Percentiles rank a stretch among this genome's conserved stretches.
These are phyloP conservation scores for Acrossocheilus wenchowensis DNA, from an alignment of 2,797 vertebrate species.

Conservation along the genomic window DNA sequence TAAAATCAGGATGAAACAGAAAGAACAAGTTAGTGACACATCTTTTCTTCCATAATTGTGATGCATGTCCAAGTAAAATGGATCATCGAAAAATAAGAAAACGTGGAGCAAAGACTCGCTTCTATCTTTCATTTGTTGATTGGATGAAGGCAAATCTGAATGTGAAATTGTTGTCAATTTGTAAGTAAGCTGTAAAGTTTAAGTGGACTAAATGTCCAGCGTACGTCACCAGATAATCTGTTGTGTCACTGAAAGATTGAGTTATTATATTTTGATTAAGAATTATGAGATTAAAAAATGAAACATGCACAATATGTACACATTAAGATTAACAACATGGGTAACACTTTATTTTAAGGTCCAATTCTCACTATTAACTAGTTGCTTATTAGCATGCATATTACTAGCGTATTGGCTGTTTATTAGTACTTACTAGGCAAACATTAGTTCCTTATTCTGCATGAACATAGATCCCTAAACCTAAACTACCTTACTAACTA, in stretches of 20 bases:
- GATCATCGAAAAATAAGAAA: background rate
- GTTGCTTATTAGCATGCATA: background rate
- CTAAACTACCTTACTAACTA: background rate
- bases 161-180: background rate
- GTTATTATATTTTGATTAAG: background rate
- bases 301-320: background rate
- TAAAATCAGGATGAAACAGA: too few relatives aligned
- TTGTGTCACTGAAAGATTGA: background rate
- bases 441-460: background rate
- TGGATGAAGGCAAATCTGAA: background rate
- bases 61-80: too few relatives aligned
- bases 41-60: too few relatives aligned
- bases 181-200: background rate
- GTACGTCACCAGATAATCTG: background rate
- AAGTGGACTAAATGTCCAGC: background rate
- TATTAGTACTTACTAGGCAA: background rate
- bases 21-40: too few relatives aligned
- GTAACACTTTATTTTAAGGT: too few relatives aligned
- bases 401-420: background rate
- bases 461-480: background rate
- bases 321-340: background rate
- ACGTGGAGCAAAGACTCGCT: too few relatives aligned
- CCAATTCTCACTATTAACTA: too few relatives aligned
- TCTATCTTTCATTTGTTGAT: background rate
- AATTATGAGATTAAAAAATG: too few relatives aligned